phyloP scores from a whole-genome alignment of 2,888 invertebrate genomes.

The Sclerodermus sp. region DNA sequence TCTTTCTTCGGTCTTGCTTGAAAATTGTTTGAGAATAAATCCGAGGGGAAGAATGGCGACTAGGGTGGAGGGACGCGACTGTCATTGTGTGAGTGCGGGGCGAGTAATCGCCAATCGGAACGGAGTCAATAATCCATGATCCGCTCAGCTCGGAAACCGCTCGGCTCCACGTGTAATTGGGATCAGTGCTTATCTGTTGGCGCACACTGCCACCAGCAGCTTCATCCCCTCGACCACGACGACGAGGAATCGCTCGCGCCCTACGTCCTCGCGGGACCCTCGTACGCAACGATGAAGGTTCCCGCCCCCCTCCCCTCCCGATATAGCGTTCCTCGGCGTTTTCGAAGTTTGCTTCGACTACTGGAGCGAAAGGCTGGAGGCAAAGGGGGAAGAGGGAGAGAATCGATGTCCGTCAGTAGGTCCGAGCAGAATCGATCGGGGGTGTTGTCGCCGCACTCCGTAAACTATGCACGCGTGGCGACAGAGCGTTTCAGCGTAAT shows the following conservation, averaged over 20 bases:
- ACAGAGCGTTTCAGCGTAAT: too few species aligned
- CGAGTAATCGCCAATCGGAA: constrained; percentile 31
- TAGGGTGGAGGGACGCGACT: too few species aligned
- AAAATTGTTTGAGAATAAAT: too few species aligned
- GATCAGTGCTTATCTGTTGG: constrained; percentile 54
- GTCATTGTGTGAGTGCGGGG: too few species aligned
- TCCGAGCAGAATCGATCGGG: background rate
- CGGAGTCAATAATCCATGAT: constrained; percentile 55
- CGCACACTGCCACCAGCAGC: constrained; percentile 35
- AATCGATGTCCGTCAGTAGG: background rate
- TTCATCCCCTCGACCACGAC: constrained; percentile 12
- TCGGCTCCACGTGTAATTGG: constrained; percentile 52
- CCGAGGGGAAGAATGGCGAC: too few species aligned
- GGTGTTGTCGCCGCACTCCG: constrained; percentile 15
- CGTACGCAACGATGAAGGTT: too few species aligned
- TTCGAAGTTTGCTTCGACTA: too few species aligned
- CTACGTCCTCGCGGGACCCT: too few species aligned
- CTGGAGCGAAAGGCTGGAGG: too few species aligned
- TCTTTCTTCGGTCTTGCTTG: too few species aligned
- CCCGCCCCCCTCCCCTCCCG: too few species aligned
- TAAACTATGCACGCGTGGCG: constrained; percentile 14
- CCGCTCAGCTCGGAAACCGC: constrained; percentile 47
- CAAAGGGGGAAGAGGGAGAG: background rate
- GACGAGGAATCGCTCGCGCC: background rate
- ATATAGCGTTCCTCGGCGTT: too few species aligned